Base-by-base conservation (phyloP, 2,888 invertebrate species). In the Tribolium freemani region DNA sequence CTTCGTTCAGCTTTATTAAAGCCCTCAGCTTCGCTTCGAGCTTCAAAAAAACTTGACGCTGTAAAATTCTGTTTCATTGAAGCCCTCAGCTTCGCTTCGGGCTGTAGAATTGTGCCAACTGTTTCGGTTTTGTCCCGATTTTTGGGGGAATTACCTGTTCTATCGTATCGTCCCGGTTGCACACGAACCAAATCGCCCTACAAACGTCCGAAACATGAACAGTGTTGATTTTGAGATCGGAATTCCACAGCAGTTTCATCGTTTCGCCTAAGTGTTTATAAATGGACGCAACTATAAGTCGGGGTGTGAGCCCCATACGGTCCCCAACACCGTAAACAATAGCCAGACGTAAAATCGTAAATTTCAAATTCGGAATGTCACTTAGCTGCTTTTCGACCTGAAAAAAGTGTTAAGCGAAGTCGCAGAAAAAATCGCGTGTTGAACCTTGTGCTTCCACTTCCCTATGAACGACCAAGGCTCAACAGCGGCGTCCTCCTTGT, bases 241-340 rank as follows among this genome's bases (percentile, higher is more conserved):
- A 92, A 46, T 93, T 94, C 96, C 97, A 97, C 16, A 97, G 88
- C 38, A 97, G 88, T 86, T 96, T 96, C 96, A 97, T 96, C 76
- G 94, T 94, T 87, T 97, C 96, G 44, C 92, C 91, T 30, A 96
- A 88, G 83, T 95, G 92, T 83, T 94, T 95, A 87, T 97, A 97
- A 76, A 97, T 92, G 45, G 94, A 94, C 70, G 96, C 96, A 81
- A 95, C 93, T 38, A 97, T 91, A 64, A 97, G 89, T 51, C 96
- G 91, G 0, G 96, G 96, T 74, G 94, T 94, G 72, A 97, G 87
- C 75, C 96, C 95, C 81, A 90, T 90, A 82, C 92, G 91, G 86
- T 97, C 97, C 0, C 95, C 96, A 38, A 91, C 85, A 8, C 97
- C 97, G 85, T 97, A 97, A 0, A 96, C 94, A 69, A 95, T 90